Evolutionary conservation across 1,140 invertebrate species (phyloP).

Genomic region (Psilanteris sp.): DNA sequence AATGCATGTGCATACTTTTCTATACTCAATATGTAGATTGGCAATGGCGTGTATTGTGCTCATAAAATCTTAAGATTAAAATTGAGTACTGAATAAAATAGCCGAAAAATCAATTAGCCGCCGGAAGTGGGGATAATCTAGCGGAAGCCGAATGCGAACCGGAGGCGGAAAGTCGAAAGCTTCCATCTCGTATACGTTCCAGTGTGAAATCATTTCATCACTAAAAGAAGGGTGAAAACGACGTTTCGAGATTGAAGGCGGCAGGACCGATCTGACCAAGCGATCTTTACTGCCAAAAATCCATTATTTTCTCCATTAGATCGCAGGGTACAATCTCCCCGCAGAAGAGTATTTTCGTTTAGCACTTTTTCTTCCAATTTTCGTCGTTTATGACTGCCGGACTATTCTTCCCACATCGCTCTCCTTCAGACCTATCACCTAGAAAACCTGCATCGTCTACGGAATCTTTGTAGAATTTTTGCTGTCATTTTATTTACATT

Average conservation of each 20-base stretch:
- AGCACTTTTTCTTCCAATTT: conserved; percentile 80
- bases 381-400: conserved; percentile 76
- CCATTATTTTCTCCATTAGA: conserved; percentile 80
- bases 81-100: conserved; percentile 70
- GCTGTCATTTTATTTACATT: conserved; percentile 34
- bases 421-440: conserved; percentile 61
- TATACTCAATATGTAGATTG: conserved; percentile 53
- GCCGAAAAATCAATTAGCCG: conserved; percentile 75
- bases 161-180: conserved; percentile 58
- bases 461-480: conserved; percentile 53
- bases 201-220: conserved; percentile 48
- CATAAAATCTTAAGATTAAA: conserved; percentile 65
- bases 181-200: conserved; percentile 51
- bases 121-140: conserved; percentile 71
- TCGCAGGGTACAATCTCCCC: conserved; percentile 72
- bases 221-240: conserved; percentile 49
- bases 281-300: conserved; percentile 79
- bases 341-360: conserved; percentile 77
- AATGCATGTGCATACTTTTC: conserved; percentile 46
- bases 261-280: conserved; percentile 69
- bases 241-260: conserved; percentile 57
- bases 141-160: conserved; percentile 65
- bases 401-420: conserved; percentile 45
- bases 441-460: conserved; percentile 53
- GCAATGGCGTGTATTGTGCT: conserved; percentile 66